phyloP scores from a whole-genome alignment of 2,113 vertebrate species.

The Pangasianodon gigas region DNA sequence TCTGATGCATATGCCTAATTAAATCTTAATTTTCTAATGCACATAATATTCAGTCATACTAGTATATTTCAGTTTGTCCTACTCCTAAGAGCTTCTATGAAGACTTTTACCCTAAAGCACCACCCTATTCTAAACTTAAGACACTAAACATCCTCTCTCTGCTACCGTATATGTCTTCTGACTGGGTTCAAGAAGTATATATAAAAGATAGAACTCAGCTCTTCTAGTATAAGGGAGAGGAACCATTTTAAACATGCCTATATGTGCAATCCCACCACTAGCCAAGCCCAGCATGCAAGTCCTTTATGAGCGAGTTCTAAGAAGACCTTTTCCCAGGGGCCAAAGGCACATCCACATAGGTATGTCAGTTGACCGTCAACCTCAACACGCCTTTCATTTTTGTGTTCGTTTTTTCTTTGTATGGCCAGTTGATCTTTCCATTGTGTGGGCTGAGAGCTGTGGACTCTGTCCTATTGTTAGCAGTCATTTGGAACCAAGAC shows the following conservation, averaged over 20 bases:
- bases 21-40: neutral
- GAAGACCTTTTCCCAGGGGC: constrained; percentile 94
- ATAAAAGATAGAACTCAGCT: constrained; percentile 52
- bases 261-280: constrained; percentile 98
- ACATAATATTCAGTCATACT: neutral
- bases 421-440: constrained; percentile 37
- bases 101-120: neutral
- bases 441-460: constrained; percentile 21
- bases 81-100: neutral
- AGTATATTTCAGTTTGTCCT: neutral
- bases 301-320: constrained; percentile 98
- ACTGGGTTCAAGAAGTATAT: constrained; percentile 20
- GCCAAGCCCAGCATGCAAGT: constrained; percentile 99
- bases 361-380: constrained; percentile 76
- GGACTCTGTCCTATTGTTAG: neutral
- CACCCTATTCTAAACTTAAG: constrained; percentile 10
- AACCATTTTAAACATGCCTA: constrained; percentile 81
- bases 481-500: constrained; percentile 14
- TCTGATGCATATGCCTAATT: neutral
- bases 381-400: constrained; percentile 33
- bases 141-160: constrained; percentile 15
- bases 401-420: constrained; percentile 34
- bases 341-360: constrained; percentile 92
- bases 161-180: neutral
- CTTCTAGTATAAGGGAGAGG: constrained; percentile 57